Conservation (phyloP, 2,113 vertebrate species). For the Chaenogobius annularis region DNA sequence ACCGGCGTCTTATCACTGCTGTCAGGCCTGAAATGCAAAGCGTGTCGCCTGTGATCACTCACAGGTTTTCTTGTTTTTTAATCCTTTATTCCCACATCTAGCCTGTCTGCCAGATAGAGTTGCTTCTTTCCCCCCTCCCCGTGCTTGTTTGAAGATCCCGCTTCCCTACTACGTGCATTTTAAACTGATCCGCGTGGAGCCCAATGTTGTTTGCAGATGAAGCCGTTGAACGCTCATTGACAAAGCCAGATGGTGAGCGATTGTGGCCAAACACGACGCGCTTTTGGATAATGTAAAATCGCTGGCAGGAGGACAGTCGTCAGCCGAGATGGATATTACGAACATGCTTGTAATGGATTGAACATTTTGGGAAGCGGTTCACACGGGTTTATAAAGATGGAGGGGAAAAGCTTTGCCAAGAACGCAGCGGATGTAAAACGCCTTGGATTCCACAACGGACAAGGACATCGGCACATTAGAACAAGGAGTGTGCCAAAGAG, state of each 20-base stretch:
- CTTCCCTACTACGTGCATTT: slow-evolving; percentile 52
- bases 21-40: slow-evolving; percentile 71
- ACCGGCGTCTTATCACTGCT: slow-evolving; percentile 65
- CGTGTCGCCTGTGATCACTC: slow-evolving; percentile 59
- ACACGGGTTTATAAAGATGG: slow-evolving; percentile 64
- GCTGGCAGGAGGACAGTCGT: slow-evolving; percentile 69
- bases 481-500: slow-evolving; percentile 39
- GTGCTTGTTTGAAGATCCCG: slow-evolving; percentile 65
- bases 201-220: slow-evolving; percentile 78
- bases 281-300: slow-evolving; percentile 74
- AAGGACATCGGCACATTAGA: slow-evolving; percentile 48
- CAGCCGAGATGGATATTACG: slow-evolving; percentile 76
- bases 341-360: slow-evolving; percentile 78
- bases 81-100: slow-evolving; percentile 64
- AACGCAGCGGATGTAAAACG: slow-evolving; percentile 63
- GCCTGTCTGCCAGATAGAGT: slow-evolving; percentile 46
- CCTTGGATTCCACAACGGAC: slow-evolving; percentile 61
- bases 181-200: slow-evolving; percentile 67
- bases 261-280: slow-evolving; percentile 76
- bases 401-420: slow-evolving; percentile 47
- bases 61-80: slow-evolving; percentile 63
- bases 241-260: slow-evolving; percentile 77
- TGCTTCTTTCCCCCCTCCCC: slow-evolving; percentile 21
- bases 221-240: slow-evolving; percentile 69
- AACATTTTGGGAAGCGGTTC: slow-evolving; percentile 69